Evolutionary conservation across 2,113 vertebrate genomes (phyloP), one percentile per base, ranked within the genome.

Genomic region (Salminus brasiliensis): DNA sequence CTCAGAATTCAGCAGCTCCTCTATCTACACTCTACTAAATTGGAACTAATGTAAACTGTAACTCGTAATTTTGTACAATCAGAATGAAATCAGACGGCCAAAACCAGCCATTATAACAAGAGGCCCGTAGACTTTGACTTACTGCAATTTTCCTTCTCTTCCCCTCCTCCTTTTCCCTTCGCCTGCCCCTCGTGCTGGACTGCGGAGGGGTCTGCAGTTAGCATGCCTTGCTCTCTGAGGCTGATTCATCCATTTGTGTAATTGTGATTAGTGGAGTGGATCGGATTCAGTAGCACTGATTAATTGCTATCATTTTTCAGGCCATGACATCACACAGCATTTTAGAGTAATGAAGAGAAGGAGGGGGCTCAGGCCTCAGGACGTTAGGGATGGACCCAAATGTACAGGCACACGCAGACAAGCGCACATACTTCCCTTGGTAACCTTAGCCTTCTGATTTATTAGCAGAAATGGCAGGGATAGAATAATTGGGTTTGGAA

Each of bases 211-310:
- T 12, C 73, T 74, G 52, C 7, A 79, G 85, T 84, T 85, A 85
- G 82, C 77, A 80, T 5, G 30, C 78, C 32, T 57, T 36, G 30
- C 34, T n/a, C 53, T 70, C 63, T 68, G 59, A 39, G 39, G 11
- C 18, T 84, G 80, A 88, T 78, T 89, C 85, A 85, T 87, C 75
- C 83, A 80, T 91, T 88, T 84, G 43, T 81, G 84, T 90, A 89
- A 91, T 89, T 83, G 82, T 85, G 88, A 91, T 91, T 90, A 88
- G 91, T 87, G 47, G 69, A 87, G 86, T 75, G 81, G 83, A 84
- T 85, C 87, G 81, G 69, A 81, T 89, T 89, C 88, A 47, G 92
- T 90, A 92, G 92, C 88, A 47, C 76, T 91, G 90, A 93, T 93
- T 88, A 91, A 93, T 93, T 89, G 82, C 88, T 81, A 45, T 89